Conservation (phyloP, 2,888 invertebrate species). For the Hirudinaria manillensis region DNA sequence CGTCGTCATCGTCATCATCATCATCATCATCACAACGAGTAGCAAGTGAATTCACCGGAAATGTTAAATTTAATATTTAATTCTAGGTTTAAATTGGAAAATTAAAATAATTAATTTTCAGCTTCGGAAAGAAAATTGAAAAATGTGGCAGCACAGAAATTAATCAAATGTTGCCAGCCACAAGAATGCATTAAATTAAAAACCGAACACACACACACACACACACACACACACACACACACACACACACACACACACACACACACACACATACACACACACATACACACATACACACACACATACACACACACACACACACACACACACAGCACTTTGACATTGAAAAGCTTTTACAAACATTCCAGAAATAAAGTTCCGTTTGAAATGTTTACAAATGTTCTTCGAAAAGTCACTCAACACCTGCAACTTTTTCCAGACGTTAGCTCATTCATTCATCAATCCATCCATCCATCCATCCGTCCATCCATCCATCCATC, state of each 20-base stretch:
- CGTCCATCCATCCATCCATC: no score
- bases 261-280: background rate
- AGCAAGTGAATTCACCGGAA: background rate
- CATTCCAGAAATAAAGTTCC: no score
- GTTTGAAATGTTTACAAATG: no score
- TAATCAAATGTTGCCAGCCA: background rate
- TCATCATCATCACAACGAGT: constrained; percentile 5
- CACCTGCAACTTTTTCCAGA: no score
- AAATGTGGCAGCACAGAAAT: background rate
- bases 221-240: background rate
- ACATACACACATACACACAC: background rate
- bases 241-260: background rate
- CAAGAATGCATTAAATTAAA: background rate
- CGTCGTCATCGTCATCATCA: constrained; percentile 5
- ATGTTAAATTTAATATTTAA: background rate
- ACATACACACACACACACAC: no score
- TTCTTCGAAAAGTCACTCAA: no score
- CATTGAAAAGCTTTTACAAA: no score
- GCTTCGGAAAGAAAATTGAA: background rate
- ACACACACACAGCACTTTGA: no score
- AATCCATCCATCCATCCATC: no score
- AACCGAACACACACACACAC: background rate
- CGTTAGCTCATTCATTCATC: no score
- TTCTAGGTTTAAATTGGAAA: background rate
- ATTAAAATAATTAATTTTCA: no score